A percentile compares a stretch with the other conserved stretches of the same genome.
Evolutionary conservation across 2,888 invertebrate genomes (phyloP).

Genomic region (Acrobasis suavella): DNA sequence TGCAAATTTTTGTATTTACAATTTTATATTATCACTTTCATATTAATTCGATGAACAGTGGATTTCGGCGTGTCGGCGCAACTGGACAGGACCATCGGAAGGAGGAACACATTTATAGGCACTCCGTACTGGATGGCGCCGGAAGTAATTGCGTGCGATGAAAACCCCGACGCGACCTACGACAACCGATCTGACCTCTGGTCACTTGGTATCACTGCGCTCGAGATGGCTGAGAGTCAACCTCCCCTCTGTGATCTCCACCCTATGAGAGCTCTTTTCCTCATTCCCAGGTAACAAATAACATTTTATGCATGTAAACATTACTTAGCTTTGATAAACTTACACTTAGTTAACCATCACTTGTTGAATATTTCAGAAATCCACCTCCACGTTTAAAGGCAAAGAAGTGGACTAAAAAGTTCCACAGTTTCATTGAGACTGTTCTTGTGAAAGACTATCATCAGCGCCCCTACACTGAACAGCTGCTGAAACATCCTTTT

Average conservation of each 20-base stretch:
- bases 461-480: conserved; percentile 98
- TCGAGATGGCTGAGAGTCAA: conserved; percentile 99
- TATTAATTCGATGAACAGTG: conserved; percentile 81
- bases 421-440: conserved; percentile 98
- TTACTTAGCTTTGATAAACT: background rate
- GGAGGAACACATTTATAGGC: conserved; percentile 99
- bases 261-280: conserved; percentile 99
- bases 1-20: too few species aligned
- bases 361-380: conserved; percentile 83
- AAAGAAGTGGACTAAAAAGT: conserved; percentile 99
- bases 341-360: conserved; percentile 12
- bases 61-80: conserved; percentile 99
- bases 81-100: conserved; percentile 98
- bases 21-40: too few species aligned
- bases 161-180: conserved; percentile 99
- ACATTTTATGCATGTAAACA: conserved; percentile 10
- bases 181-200: conserved; percentile 97
- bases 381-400: conserved; percentile 98
- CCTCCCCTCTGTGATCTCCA: conserved; percentile 99
- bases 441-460: conserved; percentile 99
- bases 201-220: conserved; percentile 97
- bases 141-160: conserved; percentile 99
- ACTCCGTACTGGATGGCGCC: conserved; percentile 99
- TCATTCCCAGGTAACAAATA: conserved; percentile 88
- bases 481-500: conserved; percentile 97